Percentiles rank a stretch among this genome's conserved stretches.
These are phyloP conservation scores for Meriones psammophilus DNA, from an alignment of 2,797 vertebrate species.

Conservation along the genomic window DNA sequence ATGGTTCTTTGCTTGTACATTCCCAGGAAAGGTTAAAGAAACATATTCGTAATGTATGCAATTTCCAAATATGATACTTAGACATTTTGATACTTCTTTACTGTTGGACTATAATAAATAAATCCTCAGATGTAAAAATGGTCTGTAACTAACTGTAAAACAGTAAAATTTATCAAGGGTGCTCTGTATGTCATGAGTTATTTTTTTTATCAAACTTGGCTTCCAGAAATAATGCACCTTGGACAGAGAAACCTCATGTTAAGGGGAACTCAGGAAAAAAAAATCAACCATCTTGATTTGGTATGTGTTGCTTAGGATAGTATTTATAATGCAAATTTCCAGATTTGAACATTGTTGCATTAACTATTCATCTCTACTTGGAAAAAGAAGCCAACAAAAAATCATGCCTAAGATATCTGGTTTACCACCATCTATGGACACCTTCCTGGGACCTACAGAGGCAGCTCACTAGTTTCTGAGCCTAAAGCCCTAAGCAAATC, in stretches of 20 bases:
- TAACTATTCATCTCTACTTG: constrained; percentile 56
- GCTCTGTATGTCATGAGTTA: constrained; percentile 4
- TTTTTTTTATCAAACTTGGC: constrained; percentile 54
- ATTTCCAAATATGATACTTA: background rate
- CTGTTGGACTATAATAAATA: constrained; percentile 45
- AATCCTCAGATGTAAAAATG: background rate
- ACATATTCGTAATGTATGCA: background rate
- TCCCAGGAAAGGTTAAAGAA: background rate
- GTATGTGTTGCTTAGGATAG: constrained; percentile 59
- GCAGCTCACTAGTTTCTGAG: too few relatives aligned
- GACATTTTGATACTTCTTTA: constrained; percentile 51
- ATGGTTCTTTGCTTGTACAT: background rate
- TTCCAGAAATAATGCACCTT: constrained; percentile 11
- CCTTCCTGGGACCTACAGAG: too few relatives aligned
- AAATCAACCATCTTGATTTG: constrained; percentile 58
- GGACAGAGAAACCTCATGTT: constrained; percentile 44
- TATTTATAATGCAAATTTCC: constrained; percentile 35
- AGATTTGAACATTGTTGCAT: constrained; percentile 44
- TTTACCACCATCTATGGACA: background rate
- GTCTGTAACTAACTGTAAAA: background rate
- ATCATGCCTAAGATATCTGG: background rate
- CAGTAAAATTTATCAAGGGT: constrained; percentile 38
- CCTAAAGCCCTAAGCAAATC: too few relatives aligned
- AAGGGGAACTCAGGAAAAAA: constrained; percentile 46
- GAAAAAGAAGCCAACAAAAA: constrained; percentile 54